These are phyloP conservation scores for Eudemis profundana DNA, from an alignment of 2,888 invertebrate species.

Conservation along the genomic window DNA sequence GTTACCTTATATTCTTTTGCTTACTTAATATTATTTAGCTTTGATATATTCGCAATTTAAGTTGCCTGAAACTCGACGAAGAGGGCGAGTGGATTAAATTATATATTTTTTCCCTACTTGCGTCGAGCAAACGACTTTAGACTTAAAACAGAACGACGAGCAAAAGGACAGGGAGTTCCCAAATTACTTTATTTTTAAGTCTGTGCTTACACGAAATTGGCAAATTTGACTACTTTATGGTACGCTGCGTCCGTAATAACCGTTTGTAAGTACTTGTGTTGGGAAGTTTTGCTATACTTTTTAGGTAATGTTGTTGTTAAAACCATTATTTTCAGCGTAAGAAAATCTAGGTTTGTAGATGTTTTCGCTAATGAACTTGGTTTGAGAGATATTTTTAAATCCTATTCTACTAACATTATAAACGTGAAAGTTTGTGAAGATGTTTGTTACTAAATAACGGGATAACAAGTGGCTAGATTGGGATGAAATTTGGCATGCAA, in stretches of 20 bases:
- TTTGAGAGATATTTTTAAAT: too few species aligned
- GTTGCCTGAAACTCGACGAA: conserved; percentile 78
- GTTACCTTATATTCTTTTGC: conserved; percentile 76
- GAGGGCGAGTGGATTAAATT: conserved; percentile 75
- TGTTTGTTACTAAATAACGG: too few species aligned
- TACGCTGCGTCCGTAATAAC: background rate
- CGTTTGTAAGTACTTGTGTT: background rate
- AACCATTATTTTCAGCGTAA: too few species aligned
- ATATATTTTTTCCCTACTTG: conserved; percentile 70
- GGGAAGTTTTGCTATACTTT: too few species aligned
- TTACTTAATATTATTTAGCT: conserved; percentile 81
- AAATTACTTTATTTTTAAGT: conserved; percentile 39
- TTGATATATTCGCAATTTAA: conserved; percentile 84
- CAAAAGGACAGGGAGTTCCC: conserved; percentile 31
- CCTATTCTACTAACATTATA: too few species aligned
- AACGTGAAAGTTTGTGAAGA: too few species aligned
- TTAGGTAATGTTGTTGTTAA: too few species aligned
- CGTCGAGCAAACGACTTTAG: conserved; percentile 65
- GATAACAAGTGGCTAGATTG: too few species aligned
- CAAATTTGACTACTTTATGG: conserved; percentile 3
- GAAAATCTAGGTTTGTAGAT: too few species aligned
- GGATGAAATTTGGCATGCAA: too few species aligned
- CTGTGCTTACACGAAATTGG: conserved; percentile 17
- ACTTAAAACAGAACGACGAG: conserved; percentile 59
- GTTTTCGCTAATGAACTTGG: too few species aligned